Evolutionary conservation across 1,140 invertebrate species (phyloP), one percentile per base, ranked within the genome.

Genomic region (Hycleus cichorii): DNA sequence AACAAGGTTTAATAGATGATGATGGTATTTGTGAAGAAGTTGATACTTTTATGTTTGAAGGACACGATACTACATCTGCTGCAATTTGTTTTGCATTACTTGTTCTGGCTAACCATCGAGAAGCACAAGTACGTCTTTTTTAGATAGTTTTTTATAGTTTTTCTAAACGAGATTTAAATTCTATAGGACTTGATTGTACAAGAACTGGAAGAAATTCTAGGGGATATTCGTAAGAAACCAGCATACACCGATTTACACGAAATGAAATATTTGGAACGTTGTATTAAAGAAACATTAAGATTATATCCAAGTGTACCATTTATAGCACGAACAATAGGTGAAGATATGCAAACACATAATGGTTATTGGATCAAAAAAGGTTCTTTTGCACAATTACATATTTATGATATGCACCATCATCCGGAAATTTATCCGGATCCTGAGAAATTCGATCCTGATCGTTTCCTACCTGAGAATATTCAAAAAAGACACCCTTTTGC

Each of bases 1-100:
- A 76, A 47, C 75, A 78, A 12, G 75, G 72, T 49, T 47, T 64
- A 4, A 80, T 81, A 46, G 79, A 78, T 53, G 72, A 83, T 46
- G 58, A 75, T 10, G 87, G 89, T 51, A 88, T 93, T 45, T 77
- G 82, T 57, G 88, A 91, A 69, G 89, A 91, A 78, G 87, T 90
- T 4, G 87, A 90, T 68, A 90, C 87, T 0, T 91, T 90, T 65
- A 86, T 88, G 80, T 89, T 90, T 74, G 86, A 85, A 76, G 74
- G 74, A 11, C 74, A 76, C 50, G 74, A 76, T 43, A 76, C 74
- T 3, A 75, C 73, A 0, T 66, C 74, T 2, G 66, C 68, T 18
- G 71, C 71, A 3, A 46, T 76, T 2, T 67, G 69, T 2, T 76
- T 75, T 52, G 63, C 66, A 4, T 39, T 76, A 12, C 71, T 75